Conservation (phyloP, 2,888 invertebrate species). For the Drosophila nigritarsus region DNA sequence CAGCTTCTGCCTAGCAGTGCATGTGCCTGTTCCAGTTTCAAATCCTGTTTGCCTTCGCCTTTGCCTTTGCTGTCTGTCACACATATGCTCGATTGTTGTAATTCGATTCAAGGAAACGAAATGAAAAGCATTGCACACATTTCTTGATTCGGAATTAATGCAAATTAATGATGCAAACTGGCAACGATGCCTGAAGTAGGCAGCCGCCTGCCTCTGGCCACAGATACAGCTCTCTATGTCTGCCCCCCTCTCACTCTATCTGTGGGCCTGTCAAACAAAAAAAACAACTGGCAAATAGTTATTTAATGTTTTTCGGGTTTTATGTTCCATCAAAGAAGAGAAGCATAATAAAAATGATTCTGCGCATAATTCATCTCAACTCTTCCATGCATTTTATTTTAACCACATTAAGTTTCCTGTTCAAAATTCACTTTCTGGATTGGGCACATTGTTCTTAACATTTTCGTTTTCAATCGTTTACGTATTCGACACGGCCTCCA, state of each 20-base stretch:
- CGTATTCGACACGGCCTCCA: constrained; percentile 1
- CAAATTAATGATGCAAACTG: constrained; percentile 84
- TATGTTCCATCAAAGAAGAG: constrained; percentile 16
- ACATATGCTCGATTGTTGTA: constrained; percentile 77
- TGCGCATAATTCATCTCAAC: constrained; percentile 39
- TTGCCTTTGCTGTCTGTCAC: constrained; percentile 46
- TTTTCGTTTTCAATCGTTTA: constrained; percentile 17
- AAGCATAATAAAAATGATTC: constrained; percentile 23
- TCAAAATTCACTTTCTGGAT: not conserved
- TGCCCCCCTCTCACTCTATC: not conserved
- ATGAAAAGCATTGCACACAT: constrained; percentile 67
- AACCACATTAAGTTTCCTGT: not conserved
- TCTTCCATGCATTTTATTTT: constrained; percentile 1
- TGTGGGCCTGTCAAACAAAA: not conserved
- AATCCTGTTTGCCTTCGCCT: constrained; percentile 9
- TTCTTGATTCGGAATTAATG: constrained; percentile 85
- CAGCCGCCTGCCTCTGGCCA: constrained; percentile 22
- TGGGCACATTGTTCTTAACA: not conserved
- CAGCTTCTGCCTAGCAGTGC: constrained; percentile 18
- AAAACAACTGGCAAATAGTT: constrained; percentile 66
- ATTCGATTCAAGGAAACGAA: constrained; percentile 70
- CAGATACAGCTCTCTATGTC: not conserved
- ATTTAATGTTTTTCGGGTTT: constrained; percentile 62
- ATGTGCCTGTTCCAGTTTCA: not conserved
- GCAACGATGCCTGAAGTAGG: constrained; percentile 37